Evolutionary conservation across 1,140 invertebrate genomes (phyloP).

Genomic region (Cotesia glomerata): DNA sequence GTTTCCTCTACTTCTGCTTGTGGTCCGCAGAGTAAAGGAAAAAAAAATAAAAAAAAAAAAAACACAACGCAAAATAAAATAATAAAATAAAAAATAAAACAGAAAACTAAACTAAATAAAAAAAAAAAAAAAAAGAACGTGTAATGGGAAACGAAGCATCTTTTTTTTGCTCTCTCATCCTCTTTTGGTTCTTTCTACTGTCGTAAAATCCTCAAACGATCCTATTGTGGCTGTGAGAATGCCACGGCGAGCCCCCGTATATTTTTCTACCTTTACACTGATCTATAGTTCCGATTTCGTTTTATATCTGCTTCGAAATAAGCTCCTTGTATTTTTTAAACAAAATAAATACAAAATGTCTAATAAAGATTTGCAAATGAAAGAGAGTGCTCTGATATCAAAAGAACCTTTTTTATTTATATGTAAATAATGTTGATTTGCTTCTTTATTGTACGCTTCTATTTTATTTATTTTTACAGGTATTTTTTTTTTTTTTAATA

Average conservation of each 20-base stretch:
- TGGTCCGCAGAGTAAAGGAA: neutral
- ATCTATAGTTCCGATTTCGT: constrained; percentile 9
- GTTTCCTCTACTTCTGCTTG: neutral
- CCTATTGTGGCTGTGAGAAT: constrained; percentile 1
- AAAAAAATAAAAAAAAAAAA: neutral
- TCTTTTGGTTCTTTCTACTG: neutral
- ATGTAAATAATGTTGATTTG: neutral
- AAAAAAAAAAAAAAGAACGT: constrained; percentile 2
- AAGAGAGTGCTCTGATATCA: neutral
- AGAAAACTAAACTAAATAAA: neutral
- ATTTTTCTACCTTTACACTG: neutral
- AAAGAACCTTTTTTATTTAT: neutral
- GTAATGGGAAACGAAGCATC: constrained; percentile 16
- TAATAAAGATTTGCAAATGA: neutral
- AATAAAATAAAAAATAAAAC: neutral
- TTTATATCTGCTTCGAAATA: neutral
- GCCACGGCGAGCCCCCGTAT: neutral
- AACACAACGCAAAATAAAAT: neutral
- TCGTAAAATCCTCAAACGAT: constrained; percentile 9
- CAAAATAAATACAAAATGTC: neutral
- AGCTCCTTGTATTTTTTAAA: neutral
- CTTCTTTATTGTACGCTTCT: constrained; percentile 4
- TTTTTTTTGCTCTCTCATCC: constrained; percentile 1
- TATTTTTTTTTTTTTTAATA: no score
- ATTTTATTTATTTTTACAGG: neutral